These are phyloP conservation scores for Epinotia nisella DNA, from an alignment of 2,888 invertebrate species.

Conservation along the genomic window DNA sequence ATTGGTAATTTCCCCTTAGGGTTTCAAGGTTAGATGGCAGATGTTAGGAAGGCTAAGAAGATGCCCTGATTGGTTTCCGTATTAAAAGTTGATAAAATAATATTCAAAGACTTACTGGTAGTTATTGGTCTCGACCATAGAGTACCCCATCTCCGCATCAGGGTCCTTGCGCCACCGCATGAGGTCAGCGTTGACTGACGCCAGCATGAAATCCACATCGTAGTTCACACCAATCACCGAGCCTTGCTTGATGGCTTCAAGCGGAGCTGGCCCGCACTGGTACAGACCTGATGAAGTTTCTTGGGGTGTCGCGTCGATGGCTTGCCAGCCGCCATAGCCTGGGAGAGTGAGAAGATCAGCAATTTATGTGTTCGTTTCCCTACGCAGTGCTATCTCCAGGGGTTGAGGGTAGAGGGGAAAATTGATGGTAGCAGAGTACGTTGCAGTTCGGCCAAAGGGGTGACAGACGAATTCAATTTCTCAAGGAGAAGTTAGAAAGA, in stretches of 20 bases:
- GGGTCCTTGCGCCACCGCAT: conserved; percentile 91
- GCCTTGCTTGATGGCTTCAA: conserved; percentile 91
- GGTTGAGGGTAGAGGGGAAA: no score
- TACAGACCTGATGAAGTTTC: conserved; percentile 89
- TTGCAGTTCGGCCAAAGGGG: no score
- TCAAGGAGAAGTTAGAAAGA: no score
- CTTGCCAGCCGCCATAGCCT: conserved; percentile 96
- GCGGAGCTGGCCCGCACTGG: conserved; percentile 92
- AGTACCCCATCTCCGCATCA: conserved; percentile 86
- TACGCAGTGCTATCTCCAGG: no score
- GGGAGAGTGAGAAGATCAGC: background rate
- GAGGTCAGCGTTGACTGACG: conserved; percentile 93
- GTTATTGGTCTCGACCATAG: conserved; percentile 88
- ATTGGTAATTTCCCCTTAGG: no score
- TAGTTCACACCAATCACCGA: conserved; percentile 88
- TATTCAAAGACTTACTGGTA: conserved; percentile 86
- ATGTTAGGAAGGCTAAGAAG: no score
- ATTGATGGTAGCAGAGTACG: no score
- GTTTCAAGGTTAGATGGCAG: no score
- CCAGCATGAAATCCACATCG: conserved; percentile 91
- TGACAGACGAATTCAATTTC: no score
- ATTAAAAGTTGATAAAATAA: no score
- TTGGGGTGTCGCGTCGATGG: conserved; percentile 93
- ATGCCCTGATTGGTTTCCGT: no score
- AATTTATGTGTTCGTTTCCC: no score